phyloP scores from a whole-genome alignment of 1,140 invertebrate species.

The Odontomachus brunneus region DNA sequence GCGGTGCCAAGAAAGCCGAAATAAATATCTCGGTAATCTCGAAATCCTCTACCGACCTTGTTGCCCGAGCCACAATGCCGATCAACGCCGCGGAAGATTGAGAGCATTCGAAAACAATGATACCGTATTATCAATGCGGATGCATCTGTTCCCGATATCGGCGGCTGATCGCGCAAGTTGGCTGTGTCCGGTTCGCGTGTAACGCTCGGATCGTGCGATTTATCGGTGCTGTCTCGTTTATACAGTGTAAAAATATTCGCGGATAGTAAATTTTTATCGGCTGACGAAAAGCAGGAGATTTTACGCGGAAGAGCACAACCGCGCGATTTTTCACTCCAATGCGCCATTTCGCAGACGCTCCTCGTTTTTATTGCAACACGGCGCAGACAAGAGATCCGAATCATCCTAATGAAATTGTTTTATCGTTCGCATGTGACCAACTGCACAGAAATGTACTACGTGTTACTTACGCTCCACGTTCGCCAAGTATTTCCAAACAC shows the following conservation, averaged over 20 bases:
- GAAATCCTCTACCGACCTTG: slow-evolving; percentile 29
- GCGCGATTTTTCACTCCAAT: background rate
- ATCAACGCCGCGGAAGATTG: slow-evolving; percentile 21
- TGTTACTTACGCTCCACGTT: too few relatives aligned
- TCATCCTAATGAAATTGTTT: background rate
- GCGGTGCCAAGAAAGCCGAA: slow-evolving; percentile 48
- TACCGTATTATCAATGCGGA: slow-evolving; percentile 32
- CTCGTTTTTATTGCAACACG: background rate
- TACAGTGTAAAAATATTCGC: background rate
- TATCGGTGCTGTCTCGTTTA: background rate
- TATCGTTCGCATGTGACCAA: background rate
- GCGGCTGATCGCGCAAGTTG: background rate
- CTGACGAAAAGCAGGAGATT: too few relatives aligned
- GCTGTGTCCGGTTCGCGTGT: background rate
- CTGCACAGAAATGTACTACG: too few relatives aligned
- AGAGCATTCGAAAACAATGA: slow-evolving; percentile 45
- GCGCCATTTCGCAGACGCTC: background rate
- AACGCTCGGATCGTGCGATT: background rate
- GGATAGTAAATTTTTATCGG: background rate
- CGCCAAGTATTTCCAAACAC: too few relatives aligned
- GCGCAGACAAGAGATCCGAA: background rate
- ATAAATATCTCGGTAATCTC: slow-evolving; percentile 46
- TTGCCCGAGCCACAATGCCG: slow-evolving; percentile 1
- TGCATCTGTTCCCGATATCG: background rate
- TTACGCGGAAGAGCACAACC: background rate